Evolutionary conservation across 2,888 invertebrate genomes (phyloP), one percentile per base, ranked within the genome.

Genomic region (Idaea straminata): DNA sequence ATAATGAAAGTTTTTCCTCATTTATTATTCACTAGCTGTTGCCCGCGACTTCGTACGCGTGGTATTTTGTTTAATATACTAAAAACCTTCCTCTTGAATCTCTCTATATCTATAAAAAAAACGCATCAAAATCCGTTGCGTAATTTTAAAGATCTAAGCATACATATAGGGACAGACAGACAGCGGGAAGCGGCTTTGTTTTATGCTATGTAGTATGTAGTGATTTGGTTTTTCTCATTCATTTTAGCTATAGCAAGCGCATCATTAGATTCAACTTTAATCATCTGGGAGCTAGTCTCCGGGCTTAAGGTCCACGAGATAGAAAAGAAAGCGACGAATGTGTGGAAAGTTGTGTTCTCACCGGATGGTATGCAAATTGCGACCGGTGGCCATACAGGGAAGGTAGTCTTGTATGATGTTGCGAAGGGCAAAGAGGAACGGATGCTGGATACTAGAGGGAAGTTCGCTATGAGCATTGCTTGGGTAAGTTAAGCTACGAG

Each of bases 261-360:
- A 84, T 98, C 98, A 0, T 85, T 99, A 67, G 99, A 99, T 84
- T 97, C 98, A 0, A 96, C 96, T 74, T 94, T 99, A 66, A 95
- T 97, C 77, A 94, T 99, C 64, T 99, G 99, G 99, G 97, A 99
- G 78, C 87, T 99, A 13, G 94, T 95, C 63, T 94, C 95, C 6
- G 98, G 98, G 0, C 95, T 96, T 72, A 96, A 96, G 85, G 94
- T 97, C 61, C 96, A 96, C 70, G 95, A 95, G 76, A 95, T 99
- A 64, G 96, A 97, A 79, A 96, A 97, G 47, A 97, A 97, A 0
- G 97, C 97, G 0, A 95, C 96, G 0, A 97, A 99, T 89, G 95
- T 98, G 38, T 99, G 99, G 99, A 97, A 98, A 0, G 96, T 99
- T 0, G 96, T 96, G 4, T 99, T 99, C 85, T 98, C 99, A 0